phyloP scores from a whole-genome alignment of 2,797 vertebrate genomes.

The Denticeps clupeoides region DNA sequence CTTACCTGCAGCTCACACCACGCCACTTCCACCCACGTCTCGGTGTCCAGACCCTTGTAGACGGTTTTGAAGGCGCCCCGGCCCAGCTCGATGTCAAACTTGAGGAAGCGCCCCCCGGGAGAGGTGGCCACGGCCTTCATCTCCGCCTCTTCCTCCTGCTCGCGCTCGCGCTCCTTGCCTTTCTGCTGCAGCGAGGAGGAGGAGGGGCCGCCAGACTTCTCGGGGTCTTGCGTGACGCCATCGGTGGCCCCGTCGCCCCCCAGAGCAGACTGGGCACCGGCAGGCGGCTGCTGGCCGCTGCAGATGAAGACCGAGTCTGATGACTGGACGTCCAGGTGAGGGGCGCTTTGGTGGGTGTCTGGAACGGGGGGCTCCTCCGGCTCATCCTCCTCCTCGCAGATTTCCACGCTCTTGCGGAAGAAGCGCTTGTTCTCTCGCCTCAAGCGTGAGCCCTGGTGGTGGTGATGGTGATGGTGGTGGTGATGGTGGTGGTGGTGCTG shows the following conservation, averaged over 20 bases:
- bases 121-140: conserved; percentile 92
- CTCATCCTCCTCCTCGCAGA: conserved; percentile 69
- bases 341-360: conserved; percentile 47
- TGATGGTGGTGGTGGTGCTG: neutral
- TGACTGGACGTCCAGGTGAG: conserved; percentile 46
- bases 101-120: conserved; percentile 82
- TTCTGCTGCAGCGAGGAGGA: conserved; percentile 41
- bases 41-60: conserved; percentile 89
- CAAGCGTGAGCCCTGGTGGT: conserved; percentile 41
- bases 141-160: conserved; percentile 85
- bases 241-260: conserved; percentile 32
- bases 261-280: conserved; percentile 36
- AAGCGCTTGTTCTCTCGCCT: conserved; percentile 73
- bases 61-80: conserved; percentile 91
- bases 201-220: conserved; percentile 33
- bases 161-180: conserved; percentile 72
- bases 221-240: conserved; percentile 22
- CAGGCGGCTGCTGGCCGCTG: conserved; percentile 40
- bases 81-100: conserved; percentile 89
- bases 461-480: conserved; percentile 12
- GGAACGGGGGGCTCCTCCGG: conserved; percentile 30
- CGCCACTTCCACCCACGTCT: conserved; percentile 92
- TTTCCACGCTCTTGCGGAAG: conserved; percentile 82
- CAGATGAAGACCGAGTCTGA: conserved; percentile 55
- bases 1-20: conserved; percentile 94